phyloP scores from a whole-genome alignment of 2,113 vertebrate species.

The Dolichallabes microphthalmus region DNA sequence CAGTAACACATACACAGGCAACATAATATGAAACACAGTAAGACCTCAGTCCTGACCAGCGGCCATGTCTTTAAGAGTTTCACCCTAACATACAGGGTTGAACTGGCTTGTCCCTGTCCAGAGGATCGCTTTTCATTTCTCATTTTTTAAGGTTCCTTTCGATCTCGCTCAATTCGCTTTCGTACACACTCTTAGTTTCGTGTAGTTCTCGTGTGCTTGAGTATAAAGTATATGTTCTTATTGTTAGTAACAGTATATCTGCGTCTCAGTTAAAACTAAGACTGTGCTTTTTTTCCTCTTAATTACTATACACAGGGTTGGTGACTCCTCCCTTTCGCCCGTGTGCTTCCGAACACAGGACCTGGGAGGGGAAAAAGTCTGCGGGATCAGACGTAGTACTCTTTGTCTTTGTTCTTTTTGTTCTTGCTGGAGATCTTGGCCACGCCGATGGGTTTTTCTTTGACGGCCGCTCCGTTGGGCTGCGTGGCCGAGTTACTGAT shows the following conservation, averaged over 20 bases:
- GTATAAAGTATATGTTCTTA: constrained; percentile 82
- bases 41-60: constrained; percentile 68
- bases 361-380: constrained; percentile 33
- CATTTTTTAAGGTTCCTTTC: constrained; percentile 1
- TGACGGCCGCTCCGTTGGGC: constrained; percentile 94
- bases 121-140: background rate
- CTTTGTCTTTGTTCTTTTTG: constrained; percentile 99
- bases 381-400: constrained; percentile 96
- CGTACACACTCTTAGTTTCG: constrained; percentile 57
- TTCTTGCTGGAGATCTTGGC: constrained; percentile 97
- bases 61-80: constrained; percentile 42
- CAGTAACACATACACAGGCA: constrained; percentile 87
- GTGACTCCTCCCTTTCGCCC: constrained; percentile 36
- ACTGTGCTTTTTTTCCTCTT: constrained; percentile 61
- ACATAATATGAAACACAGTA: constrained; percentile 85
- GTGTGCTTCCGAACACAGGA: constrained; percentile 41
- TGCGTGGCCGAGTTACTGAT: constrained; percentile 99
- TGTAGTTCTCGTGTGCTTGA: constrained; percentile 79
- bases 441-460: constrained; percentile 95
- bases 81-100: constrained; percentile 19
- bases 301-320: constrained; percentile 57
- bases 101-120: constrained; percentile 10
- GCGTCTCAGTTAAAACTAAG: constrained; percentile 87
- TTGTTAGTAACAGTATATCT: constrained; percentile 75
- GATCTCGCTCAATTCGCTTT: constrained; percentile 67